phyloP scores from a whole-genome alignment of 2,797 vertebrate genomes.

The Acanthurus leucopareius region DNA sequence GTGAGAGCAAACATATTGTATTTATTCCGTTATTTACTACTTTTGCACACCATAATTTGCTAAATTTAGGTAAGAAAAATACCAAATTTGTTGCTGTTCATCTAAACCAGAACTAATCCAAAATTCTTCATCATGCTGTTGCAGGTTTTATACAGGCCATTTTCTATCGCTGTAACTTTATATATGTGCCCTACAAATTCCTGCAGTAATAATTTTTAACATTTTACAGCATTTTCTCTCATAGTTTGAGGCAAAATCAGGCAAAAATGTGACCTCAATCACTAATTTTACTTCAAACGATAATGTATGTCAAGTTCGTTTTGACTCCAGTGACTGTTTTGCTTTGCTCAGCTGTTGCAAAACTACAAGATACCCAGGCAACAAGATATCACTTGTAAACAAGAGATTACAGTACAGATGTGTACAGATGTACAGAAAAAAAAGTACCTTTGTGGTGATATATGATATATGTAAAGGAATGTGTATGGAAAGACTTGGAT shows the following conservation, averaged over 20 bases:
- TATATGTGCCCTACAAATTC: background rate
- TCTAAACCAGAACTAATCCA: slow-evolving; percentile 13
- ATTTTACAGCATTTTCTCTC: slow-evolving; percentile 11
- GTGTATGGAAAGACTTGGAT: background rate
- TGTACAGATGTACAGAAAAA: slow-evolving; percentile 16
- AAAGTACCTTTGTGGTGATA: background rate
- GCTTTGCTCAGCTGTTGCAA: slow-evolving; percentile 12
- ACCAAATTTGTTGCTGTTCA: background rate
- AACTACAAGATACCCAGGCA: slow-evolving; percentile 51
- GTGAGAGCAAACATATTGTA: background rate
- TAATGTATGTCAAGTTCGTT: slow-evolving; percentile 11
- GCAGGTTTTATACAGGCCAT: background rate
- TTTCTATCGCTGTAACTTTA: background rate
- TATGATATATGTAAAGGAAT: background rate
- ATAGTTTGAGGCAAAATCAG: slow-evolving; percentile 12
- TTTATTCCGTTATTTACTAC: background rate
- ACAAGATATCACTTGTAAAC: slow-evolving; percentile 60
- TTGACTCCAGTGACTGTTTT: slow-evolving; percentile 16
- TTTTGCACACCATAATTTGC: background rate
- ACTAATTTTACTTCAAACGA: slow-evolving; percentile 10
- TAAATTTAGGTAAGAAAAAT: background rate
- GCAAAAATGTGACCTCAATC: slow-evolving; percentile 11
- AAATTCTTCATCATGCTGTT: slow-evolving; percentile 1
- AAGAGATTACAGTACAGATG: slow-evolving; percentile 51
- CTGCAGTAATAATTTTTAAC: background rate